phyloP scores from a whole-genome alignment of 2,797 vertebrate genomes.

The Dicrostonyx torquatus region DNA sequence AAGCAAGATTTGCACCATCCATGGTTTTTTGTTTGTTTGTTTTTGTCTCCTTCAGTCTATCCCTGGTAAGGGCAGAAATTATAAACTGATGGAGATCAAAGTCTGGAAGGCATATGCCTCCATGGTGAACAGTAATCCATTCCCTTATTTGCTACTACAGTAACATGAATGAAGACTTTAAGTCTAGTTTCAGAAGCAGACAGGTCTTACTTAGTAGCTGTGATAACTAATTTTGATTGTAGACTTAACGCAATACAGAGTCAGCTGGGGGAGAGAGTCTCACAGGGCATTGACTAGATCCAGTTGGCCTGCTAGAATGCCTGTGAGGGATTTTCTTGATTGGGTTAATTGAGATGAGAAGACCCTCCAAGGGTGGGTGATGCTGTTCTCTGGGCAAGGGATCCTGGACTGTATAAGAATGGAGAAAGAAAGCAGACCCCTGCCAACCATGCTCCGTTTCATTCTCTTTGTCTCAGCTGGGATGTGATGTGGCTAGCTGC shows the following conservation, averaged over 20 bases:
- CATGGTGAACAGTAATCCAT: neutral
- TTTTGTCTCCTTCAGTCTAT: neutral
- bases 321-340: neutral
- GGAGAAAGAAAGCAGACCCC: neutral
- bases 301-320: neutral
- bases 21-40: no score
- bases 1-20: neutral
- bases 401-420: neutral
- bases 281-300: neutral
- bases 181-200: constrained; percentile 31
- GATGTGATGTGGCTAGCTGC: neutral
- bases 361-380: neutral
- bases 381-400: neutral
- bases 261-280: neutral
- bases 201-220: neutral
- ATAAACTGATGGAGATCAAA: neutral
- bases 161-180: constrained; percentile 47
- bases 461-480: neutral
- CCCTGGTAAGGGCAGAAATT: neutral
- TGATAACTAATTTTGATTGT: neutral
- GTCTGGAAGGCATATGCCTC: neutral
- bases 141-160: neutral
- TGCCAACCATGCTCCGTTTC: neutral
- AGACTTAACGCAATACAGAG: neutral
- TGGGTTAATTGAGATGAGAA: neutral